phyloP scores from a whole-genome alignment of 2,797 vertebrate genomes.

The Chlorospingus flavigularis region DNA sequence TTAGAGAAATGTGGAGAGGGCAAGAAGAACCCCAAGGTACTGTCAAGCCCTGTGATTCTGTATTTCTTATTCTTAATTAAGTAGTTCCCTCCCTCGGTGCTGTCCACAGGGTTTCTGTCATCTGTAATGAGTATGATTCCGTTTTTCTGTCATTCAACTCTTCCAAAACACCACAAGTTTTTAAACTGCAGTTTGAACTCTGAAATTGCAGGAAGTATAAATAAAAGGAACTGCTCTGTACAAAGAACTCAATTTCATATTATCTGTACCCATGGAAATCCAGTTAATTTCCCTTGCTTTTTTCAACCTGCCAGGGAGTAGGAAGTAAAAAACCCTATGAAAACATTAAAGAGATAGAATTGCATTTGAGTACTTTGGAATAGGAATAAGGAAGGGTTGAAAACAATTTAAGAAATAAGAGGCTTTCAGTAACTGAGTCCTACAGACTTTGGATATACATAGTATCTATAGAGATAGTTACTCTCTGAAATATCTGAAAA shows the following conservation, averaged over 20 bases:
- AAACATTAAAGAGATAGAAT: background rate
- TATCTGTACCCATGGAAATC: background rate
- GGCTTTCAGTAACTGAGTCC: background rate
- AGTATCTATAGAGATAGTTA: background rate
- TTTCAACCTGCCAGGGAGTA: background rate
- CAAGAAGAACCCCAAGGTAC: background rate
- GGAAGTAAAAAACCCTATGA: background rate
- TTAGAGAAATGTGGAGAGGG: background rate
- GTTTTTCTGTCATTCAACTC: background rate
- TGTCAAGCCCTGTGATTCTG: conserved; percentile 1
- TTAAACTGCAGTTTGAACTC: background rate
- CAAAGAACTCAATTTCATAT: background rate
- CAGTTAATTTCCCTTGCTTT: background rate
- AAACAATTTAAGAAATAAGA: background rate
- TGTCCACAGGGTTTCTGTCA: background rate
- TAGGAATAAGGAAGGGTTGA: background rate
- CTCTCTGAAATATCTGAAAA: background rate
- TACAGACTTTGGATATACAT: background rate
- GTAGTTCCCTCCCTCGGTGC: background rate
- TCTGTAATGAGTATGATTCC: background rate
- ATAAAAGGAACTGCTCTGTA: background rate
- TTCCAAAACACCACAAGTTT: background rate
- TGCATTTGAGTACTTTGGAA: background rate
- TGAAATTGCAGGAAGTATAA: background rate
- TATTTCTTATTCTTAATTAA: conserved; percentile 25